phyloP scores from a whole-genome alignment of 2,113 vertebrate species.

The Corythaeola cristata region DNA sequence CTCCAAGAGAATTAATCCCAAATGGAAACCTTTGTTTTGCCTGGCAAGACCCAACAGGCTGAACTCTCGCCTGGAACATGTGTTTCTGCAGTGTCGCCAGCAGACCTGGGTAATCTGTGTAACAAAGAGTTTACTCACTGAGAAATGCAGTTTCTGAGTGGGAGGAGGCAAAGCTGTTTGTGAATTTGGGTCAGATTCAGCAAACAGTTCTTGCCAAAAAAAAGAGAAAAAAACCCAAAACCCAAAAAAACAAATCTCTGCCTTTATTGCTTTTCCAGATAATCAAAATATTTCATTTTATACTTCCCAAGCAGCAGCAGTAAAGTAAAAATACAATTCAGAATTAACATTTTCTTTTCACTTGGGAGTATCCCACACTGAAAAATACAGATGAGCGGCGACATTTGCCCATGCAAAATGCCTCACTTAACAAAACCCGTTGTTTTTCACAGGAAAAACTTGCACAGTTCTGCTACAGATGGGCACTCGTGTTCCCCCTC shows the following conservation, averaged over 20 bases:
- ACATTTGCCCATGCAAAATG: neutral
- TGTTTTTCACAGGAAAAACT: neutral
- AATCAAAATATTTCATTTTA: neutral
- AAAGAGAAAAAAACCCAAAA: neutral
- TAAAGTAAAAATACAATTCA: neutral
- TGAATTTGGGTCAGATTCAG: constrained; percentile 41
- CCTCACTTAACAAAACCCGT: neutral
- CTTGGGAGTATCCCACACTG: neutral
- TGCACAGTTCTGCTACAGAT: neutral
- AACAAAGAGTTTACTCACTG: neutral
- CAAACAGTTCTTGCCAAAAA: neutral
- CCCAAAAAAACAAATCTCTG: neutral
- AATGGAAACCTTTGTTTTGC: constrained; percentile 28
- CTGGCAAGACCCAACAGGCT: neutral
- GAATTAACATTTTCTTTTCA: neutral
- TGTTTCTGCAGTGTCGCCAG: neutral
- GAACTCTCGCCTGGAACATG: neutral
- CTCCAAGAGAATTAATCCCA: constrained; percentile 6
- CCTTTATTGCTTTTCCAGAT: neutral
- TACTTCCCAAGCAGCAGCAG: neutral
- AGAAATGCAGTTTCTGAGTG: neutral
- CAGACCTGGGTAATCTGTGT: neutral
- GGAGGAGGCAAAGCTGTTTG: constrained; percentile 20
- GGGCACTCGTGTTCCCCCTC: neutral
- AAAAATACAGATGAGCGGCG: neutral